A percentile compares a stretch with the other conserved stretches of the same genome.
These are phyloP conservation scores for Galleria mellonella DNA, from an alignment of 1,140 invertebrate species.

Conservation along the genomic window DNA sequence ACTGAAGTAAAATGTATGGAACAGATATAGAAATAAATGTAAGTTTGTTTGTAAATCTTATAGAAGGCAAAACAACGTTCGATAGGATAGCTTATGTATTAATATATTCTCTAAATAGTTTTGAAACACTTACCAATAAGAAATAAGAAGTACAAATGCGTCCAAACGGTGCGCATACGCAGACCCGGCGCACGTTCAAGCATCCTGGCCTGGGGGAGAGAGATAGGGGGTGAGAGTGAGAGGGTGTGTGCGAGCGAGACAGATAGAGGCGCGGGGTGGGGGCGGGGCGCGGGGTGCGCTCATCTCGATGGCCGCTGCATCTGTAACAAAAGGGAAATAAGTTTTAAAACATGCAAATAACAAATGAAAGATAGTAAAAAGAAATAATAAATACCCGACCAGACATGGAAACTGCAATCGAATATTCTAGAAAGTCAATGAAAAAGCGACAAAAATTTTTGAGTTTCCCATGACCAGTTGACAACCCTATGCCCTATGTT, in stretches of 20 bases:
- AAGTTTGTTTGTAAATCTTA: too few relatives aligned
- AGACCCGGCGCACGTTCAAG: conserved; percentile 1
- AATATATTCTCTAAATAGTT: too few relatives aligned
- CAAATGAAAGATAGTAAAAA: too few relatives aligned
- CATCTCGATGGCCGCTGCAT: conserved; percentile 27
- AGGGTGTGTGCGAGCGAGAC: conserved; percentile 19
- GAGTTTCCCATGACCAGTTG: too few relatives aligned
- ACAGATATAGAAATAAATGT: too few relatives aligned
- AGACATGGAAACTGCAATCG: neutral
- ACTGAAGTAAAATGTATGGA: too few relatives aligned
- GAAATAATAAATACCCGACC: too few relatives aligned
- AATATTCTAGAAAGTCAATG: neutral
- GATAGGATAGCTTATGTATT: too few relatives aligned
- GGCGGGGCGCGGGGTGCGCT: conserved; percentile 12
- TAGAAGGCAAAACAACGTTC: too few relatives aligned
- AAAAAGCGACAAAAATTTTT: neutral
- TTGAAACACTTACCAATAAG: conserved; percentile 18
- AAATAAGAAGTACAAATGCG: conserved; percentile 18
- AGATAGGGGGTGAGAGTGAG: conserved; percentile 12
- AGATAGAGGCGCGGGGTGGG: conserved; percentile 10
- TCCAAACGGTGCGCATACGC: conserved; percentile 5
- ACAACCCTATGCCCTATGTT: too few relatives aligned
- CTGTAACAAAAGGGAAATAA: conserved; percentile 8
- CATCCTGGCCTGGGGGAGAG: conserved; percentile 4
- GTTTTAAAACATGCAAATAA: neutral